phyloP scores from a whole-genome alignment of 2,113 vertebrate species.

The Triplophysa dalaica region DNA sequence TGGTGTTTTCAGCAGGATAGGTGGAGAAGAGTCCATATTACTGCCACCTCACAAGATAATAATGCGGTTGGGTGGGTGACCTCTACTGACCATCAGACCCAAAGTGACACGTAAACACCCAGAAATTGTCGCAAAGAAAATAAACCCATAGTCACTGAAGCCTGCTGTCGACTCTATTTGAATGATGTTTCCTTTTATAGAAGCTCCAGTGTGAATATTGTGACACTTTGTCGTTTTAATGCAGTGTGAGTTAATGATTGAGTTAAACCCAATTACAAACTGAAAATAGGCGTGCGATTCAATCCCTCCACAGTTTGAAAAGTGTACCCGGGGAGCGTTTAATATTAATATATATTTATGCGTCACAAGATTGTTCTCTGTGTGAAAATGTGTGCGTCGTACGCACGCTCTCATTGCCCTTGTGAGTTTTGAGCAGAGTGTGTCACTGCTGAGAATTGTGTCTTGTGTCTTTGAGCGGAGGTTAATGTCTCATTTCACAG shows the following conservation, averaged over 20 bases:
- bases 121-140: not conserved
- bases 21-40: slow-evolving; percentile 1
- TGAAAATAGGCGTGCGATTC: slow-evolving; percentile 27
- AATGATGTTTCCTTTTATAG: slow-evolving; percentile 26
- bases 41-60: slow-evolving; percentile 26
- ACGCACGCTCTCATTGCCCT: slow-evolving; percentile 30
- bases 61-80: slow-evolving; percentile 15
- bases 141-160: slow-evolving; percentile 21
- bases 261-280: slow-evolving; percentile 34
- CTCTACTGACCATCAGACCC: not conserved
- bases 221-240: slow-evolving; percentile 7
- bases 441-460: slow-evolving; percentile 33
- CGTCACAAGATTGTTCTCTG: slow-evolving; percentile 12
- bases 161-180: not conserved
- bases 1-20: not conserved
- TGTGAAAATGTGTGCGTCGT: slow-evolving; percentile 21
- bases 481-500: slow-evolving; percentile 52
- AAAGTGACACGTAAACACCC: not conserved
- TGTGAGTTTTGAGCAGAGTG: slow-evolving; percentile 50
- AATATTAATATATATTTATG: slow-evolving; percentile 31
- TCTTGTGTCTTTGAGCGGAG: slow-evolving; percentile 50
- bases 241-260: not conserved
- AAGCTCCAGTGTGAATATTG: slow-evolving; percentile 1
- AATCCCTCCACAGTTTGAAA: slow-evolving; percentile 29
- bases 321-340: slow-evolving; percentile 13